These are phyloP conservation scores for Penelope pileata DNA, from an alignment of 2,113 vertebrate species.

Conservation along the genomic window DNA sequence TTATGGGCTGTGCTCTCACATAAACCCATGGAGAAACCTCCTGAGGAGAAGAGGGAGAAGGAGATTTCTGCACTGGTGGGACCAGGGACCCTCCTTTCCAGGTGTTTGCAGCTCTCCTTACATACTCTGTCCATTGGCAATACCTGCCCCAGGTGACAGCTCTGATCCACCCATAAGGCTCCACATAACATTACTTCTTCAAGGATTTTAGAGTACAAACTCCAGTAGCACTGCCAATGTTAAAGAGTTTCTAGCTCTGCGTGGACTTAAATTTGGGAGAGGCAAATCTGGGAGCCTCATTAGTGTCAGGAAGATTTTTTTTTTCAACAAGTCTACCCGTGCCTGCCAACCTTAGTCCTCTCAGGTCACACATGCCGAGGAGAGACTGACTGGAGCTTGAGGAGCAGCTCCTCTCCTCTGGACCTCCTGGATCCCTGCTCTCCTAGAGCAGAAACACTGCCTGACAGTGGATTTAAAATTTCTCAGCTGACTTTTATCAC, in stretches of 20 bases:
- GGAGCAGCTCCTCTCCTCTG: neutral
- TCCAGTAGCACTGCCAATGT: too few relatives aligned
- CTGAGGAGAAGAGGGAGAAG: neutral
- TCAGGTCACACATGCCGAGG: too few relatives aligned
- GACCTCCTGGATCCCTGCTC: neutral
- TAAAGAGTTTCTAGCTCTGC: too few relatives aligned
- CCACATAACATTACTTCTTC: too few relatives aligned
- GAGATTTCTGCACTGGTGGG: neutral
- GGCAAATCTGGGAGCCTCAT: too few relatives aligned
- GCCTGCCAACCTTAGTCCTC: too few relatives aligned
- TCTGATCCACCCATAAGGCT: neutral
- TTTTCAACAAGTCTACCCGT: too few relatives aligned
- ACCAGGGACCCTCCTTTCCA: neutral
- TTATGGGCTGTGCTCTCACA: neutral
- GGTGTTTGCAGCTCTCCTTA: neutral
- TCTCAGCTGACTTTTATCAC: neutral
- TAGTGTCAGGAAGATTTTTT: too few relatives aligned
- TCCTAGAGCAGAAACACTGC: neutral
- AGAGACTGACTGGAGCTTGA: neutral
- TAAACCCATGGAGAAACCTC: neutral
- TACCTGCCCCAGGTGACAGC: neutral
- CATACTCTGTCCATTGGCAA: neutral
- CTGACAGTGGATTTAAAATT: neutral
- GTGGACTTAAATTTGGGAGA: too few relatives aligned
- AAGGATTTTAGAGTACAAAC: too few relatives aligned